These are phyloP conservation scores for Ceryle rudis DNA, from an alignment of 2,797 vertebrate species.

Conservation along the genomic window DNA sequence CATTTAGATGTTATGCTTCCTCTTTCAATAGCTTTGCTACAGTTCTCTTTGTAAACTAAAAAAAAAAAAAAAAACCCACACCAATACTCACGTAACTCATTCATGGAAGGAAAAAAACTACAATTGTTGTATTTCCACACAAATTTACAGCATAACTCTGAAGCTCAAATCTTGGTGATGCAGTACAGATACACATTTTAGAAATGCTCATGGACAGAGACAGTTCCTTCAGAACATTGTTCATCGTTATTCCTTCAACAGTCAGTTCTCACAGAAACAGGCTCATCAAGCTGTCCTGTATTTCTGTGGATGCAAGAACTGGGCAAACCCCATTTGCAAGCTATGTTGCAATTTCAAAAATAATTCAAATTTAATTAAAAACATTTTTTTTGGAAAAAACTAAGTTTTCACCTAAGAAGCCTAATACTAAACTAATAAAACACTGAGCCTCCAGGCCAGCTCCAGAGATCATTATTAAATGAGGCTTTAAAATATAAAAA, in stretches of 20 bases:
- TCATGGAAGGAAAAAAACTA: not conserved
- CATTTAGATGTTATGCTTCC: not conserved
- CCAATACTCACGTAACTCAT: not conserved
- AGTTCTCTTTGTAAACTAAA: not conserved
- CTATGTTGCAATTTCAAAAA: not conserved
- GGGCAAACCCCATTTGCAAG: not conserved
- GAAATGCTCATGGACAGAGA: not conserved
- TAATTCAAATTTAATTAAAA: not conserved
- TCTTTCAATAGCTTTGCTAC: not conserved
- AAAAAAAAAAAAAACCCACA: not conserved
- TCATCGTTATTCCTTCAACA: not conserved
- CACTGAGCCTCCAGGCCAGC: not conserved
- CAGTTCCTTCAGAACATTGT: not conserved
- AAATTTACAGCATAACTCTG: not conserved
- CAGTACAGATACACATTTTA: not conserved
- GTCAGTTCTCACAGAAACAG: not conserved
- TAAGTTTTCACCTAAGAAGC: not conserved
- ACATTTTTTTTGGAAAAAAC: not conserved
- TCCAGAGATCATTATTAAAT: not conserved
- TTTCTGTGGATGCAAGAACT: not conserved
- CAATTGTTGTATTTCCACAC: not conserved
- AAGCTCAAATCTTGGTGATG: not conserved
- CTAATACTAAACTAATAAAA: not conserved
- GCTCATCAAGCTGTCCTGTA: not conserved
- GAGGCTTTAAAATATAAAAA: not conserved